Conservation (phyloP, 2,888 invertebrate genomes). For the Scaptodrosophila latifasciaeformis region DNA sequence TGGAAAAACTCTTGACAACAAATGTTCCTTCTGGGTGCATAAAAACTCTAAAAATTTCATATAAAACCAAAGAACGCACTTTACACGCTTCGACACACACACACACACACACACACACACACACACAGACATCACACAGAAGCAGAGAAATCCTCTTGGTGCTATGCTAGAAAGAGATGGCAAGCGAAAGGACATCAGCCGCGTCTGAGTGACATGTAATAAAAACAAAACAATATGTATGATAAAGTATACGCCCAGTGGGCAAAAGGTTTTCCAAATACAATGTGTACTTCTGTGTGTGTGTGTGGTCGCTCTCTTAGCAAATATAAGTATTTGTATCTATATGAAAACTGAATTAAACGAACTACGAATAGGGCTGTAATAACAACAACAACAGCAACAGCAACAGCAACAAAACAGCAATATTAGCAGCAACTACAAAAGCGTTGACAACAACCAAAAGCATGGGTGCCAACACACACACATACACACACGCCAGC, state of each 20-base stretch:
- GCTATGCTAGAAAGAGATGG: background rate
- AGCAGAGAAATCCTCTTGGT: slow-evolving; percentile 18
- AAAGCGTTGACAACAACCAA: slow-evolving; percentile 34
- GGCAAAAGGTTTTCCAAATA: slow-evolving; percentile 43
- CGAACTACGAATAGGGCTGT: slow-evolving; percentile 60
- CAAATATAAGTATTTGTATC: slow-evolving; percentile 19
- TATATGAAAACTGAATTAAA: slow-evolving; percentile 67
- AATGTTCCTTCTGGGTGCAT: slow-evolving; percentile 65
- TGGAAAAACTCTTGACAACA: slow-evolving; percentile 54
- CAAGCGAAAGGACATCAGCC: slow-evolving; percentile 8
- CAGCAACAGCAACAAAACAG: slow-evolving; percentile 30
- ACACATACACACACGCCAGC: slow-evolving; percentile 14
- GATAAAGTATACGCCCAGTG: slow-evolving; percentile 68
- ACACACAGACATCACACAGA: slow-evolving; percentile 26
- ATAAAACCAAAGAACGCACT: slow-evolving; percentile 66
- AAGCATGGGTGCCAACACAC: slow-evolving; percentile 18
- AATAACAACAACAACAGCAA: slow-evolving; percentile 38
- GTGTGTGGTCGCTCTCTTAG: too few relatives aligned
- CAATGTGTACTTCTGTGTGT: too few relatives aligned
- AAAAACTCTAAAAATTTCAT: slow-evolving; percentile 66
- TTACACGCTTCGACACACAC: slow-evolving; percentile 51
- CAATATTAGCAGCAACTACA: slow-evolving; percentile 37
- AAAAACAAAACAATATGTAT: slow-evolving; percentile 67
- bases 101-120: slow-evolving; percentile 13
- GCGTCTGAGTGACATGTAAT: slow-evolving; percentile 65